A percentile compares a stretch with the other conserved stretches of the same genome.
Conservation (phyloP, 2,797 vertebrate genomes). For the Remorina albescens region DNA sequence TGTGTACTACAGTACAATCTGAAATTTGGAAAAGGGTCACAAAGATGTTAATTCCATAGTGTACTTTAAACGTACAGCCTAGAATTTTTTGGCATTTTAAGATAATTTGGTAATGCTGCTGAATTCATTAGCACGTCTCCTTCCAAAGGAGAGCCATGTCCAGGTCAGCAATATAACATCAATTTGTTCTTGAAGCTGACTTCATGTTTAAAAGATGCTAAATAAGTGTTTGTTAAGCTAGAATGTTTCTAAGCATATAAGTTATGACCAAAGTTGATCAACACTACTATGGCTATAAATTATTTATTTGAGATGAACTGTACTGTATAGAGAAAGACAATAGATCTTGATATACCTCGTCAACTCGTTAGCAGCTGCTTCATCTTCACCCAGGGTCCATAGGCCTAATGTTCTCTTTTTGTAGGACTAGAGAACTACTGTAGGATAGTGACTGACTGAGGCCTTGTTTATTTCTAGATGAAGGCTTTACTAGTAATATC, state of each 20-base stretch:
- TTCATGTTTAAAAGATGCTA: constrained; percentile 79
- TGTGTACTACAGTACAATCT: constrained; percentile 82
- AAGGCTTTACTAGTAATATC: constrained; percentile 85
- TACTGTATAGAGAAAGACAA: constrained; percentile 87
- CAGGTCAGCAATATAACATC: constrained; percentile 65
- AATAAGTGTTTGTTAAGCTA: constrained; percentile 84
- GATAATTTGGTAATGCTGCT: constrained; percentile 80
- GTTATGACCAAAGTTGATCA: constrained; percentile 87
- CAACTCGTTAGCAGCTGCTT: constrained; percentile 86
- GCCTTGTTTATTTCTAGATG: constrained; percentile 84
- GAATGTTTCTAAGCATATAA: constrained; percentile 86
- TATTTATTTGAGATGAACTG: constrained; percentile 86
- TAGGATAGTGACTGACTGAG: constrained; percentile 85
- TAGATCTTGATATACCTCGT: constrained; percentile 87
- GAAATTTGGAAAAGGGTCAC: constrained; percentile 77
- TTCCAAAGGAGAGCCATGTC: constrained; percentile 73
- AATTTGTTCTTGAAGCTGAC: constrained; percentile 68
- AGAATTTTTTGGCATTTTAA: constrained; percentile 78
- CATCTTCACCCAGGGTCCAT: constrained; percentile 84
- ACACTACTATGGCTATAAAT: constrained; percentile 87
- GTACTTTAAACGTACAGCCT: constrained; percentile 75
- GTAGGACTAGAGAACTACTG: constrained; percentile 76
- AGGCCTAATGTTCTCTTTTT: constrained; percentile 78
- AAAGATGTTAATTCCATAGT: constrained; percentile 78
- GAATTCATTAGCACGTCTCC: constrained; percentile 72